phyloP scores from a whole-genome alignment of 2,888 invertebrate species.

The Isoperla grammatica region DNA sequence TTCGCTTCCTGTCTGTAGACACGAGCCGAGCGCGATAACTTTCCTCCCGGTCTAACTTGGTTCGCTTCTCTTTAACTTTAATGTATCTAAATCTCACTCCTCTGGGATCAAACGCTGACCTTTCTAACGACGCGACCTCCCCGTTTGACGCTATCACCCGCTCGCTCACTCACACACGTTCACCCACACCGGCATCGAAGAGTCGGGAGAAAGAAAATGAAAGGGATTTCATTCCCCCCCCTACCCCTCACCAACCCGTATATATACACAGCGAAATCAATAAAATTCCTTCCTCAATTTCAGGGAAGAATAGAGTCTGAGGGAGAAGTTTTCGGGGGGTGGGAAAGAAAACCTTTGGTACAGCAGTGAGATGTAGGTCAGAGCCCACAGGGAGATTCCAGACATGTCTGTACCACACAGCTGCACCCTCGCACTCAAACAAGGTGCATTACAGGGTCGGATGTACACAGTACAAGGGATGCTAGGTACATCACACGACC shows the following conservation, averaged over 20 bases:
- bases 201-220: slow-evolving; percentile 3
- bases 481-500: too few species aligned
- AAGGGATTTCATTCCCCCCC: slow-evolving; percentile 1
- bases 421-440: background rate
- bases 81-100: slow-evolving; percentile 11
- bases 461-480: too few species aligned
- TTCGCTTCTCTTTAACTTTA: slow-evolving; percentile 15
- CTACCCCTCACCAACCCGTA: background rate
- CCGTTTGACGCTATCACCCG: background rate
- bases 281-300: slow-evolving; percentile 25
- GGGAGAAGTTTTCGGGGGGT: slow-evolving; percentile 12
- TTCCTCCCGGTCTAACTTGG: too few species aligned
- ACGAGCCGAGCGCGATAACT: too few species aligned
- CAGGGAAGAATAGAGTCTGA: slow-evolving; percentile 23
- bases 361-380: slow-evolving; percentile 26
- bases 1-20: too few species aligned
- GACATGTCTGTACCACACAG: background rate
- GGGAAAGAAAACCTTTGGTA: slow-evolving; percentile 17
- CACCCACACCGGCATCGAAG: background rate
- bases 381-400: slow-evolving; percentile 16
- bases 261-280: slow-evolving; percentile 15
- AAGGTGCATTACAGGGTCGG: background rate
- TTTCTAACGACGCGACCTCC: slow-evolving; percentile 9
- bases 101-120: slow-evolving; percentile 11
- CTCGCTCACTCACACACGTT: background rate